Percentiles rank a stretch among this genome's conserved stretches.
phyloP scores from a whole-genome alignment of 2,888 invertebrate genomes.

The Rhaphigaster nebulosa region DNA sequence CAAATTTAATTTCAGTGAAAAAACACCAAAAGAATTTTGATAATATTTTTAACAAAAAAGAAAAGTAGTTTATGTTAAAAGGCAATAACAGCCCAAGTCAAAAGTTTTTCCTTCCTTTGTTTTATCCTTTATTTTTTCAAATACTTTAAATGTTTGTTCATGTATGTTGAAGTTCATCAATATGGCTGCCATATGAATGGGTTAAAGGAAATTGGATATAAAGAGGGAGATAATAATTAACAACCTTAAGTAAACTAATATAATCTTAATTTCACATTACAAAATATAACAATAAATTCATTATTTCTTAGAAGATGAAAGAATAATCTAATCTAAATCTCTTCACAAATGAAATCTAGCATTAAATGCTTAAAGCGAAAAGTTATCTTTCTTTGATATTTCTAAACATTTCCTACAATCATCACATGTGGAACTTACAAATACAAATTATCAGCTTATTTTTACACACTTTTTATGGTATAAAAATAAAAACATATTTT shows the following conservation, averaged over 20 bases:
- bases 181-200: no score
- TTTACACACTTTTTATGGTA: neutral
- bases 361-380: slow-evolving; percentile 1
- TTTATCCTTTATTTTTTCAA: no score
- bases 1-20: no score
- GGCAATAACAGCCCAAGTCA: no score
- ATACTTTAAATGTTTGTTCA: no score
- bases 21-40: no score
- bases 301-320: neutral
- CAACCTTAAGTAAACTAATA: neutral
- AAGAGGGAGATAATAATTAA: neutral
- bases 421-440: slow-evolving; percentile 26
- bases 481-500: neutral
- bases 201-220: neutral
- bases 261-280: slow-evolving; percentile 6
- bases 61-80: no score
- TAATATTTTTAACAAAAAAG: no score
- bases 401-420: slow-evolving; percentile 32
- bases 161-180: no score
- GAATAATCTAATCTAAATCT: neutral
- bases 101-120: no score
- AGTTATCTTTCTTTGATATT: neutral
- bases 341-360: neutral
- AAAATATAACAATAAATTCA: slow-evolving; percentile 26
- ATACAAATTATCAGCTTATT: neutral